Evolutionary conservation across 2,797 vertebrate species (phyloP), one percentile per base, ranked within the genome.

Genomic region (Chrosomus eos): DNA sequence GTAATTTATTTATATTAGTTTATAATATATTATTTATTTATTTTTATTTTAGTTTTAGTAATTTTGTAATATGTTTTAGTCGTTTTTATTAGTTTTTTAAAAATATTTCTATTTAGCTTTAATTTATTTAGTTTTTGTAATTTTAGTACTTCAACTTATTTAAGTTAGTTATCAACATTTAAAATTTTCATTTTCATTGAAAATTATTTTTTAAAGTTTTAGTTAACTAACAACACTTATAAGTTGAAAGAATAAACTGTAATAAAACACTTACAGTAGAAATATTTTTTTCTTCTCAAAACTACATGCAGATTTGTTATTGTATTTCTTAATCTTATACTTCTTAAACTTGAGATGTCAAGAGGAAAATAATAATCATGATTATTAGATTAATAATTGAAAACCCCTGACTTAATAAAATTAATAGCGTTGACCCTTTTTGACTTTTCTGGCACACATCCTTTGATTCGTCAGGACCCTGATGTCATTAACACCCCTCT

Each of bases 401-500:
- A 51, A 51, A 31, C 16, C 21, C 5, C 48, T 75, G 5, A 40
- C 73, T 74, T 70, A n/a, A 45, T 45, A 13, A 45, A 3, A 43
- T 45, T 2, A 53, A 28, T 53, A 2, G 11, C 58, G 73, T 76
- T 75, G 11, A 53, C 11, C 5, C 28, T 31, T 55, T 26, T 38
- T 16, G 3, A 8, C 31, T 79, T 78, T 45, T 79, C 26, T 40
- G 53, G 38, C 45, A 33, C 5, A 0, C 33, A 9, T 23, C 28
- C 13, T 36, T 31, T 28, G 51, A 26, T 60, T 33, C 3, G 90
- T 85, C 87, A 98, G 97, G 97, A 98, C 85, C 96, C 97, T 23
- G 96, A 97, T 91, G 97, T 99, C 89, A 96, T 97, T 88, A 97
- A 97, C 90, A 97, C 96, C 0, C 94, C 95, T 43, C 91, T 99